These are phyloP conservation scores for Menidia menidia DNA, from an alignment of 2,797 vertebrate species.

Conservation along the genomic window DNA sequence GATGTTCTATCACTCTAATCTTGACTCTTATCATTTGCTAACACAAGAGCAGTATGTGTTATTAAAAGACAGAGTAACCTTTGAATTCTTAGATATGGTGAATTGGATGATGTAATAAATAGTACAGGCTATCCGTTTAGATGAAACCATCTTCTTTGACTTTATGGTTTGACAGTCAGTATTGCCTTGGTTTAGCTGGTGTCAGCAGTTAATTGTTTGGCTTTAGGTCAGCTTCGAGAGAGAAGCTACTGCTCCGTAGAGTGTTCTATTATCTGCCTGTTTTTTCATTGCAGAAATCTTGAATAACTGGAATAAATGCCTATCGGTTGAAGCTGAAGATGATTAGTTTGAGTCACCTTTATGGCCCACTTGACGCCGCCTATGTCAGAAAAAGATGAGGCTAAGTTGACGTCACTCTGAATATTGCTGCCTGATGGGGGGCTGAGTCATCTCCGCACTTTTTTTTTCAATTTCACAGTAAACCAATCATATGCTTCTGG, in stretches of 20 bases:
- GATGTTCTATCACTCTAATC: background rate
- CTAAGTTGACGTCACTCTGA: constrained; percentile 14
- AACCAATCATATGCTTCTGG: background rate
- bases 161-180: constrained; percentile 34
- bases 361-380: constrained; percentile 1
- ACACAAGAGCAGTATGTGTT: no score
- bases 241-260: constrained; percentile 19
- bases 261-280: constrained; percentile 4
- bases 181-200: constrained; percentile 19
- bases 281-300: background rate
- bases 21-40: background rate
- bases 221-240: constrained; percentile 47
- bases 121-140: background rate
- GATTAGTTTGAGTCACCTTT: background rate
- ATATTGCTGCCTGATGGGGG: constrained; percentile 18
- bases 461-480: background rate
- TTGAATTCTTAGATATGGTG: background rate
- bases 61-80: constrained; percentile 19
- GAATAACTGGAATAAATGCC: background rate
- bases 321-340: background rate
- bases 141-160: background rate
- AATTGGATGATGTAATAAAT: background rate
- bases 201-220: constrained; percentile 31
- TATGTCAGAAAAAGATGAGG: constrained; percentile 8
- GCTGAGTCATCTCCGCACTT: constrained; percentile 7